Base-by-base conservation (phyloP, 2,113 vertebrate species). In the Isurus oxyrinchus region DNA sequence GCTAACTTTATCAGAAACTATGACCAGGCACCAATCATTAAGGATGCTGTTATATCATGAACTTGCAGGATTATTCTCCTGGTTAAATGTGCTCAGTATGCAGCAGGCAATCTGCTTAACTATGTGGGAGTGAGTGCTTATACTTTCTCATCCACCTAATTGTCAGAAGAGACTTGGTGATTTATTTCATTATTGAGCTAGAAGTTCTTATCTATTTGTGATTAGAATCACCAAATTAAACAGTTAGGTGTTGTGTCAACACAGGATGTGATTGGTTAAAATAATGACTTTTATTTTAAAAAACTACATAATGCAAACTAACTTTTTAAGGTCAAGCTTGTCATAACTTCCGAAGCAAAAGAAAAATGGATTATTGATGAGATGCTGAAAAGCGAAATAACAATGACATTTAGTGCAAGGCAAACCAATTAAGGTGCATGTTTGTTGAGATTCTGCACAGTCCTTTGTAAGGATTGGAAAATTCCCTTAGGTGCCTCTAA, bases 321-420 rank as follows among this genome's bases (percentile, higher is more conserved):
- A 95, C 94, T 76, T 95, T 91, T 95, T 53, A 69, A 95, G 93
- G 67, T 95, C 94, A 95, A 55, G 14, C 44, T 72, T 53, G 94
- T 72, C 94, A 95, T 72, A 95, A 95, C 23, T 35, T 69, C 49
- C 49, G 5, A 95, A 95, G 44, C 13, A 69, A 95, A 95, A 61
- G 55, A 49, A 25, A 76, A 67, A 72, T 95, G 66, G 94, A 72
- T 95, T 72, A 95, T 72, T 95, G 94, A 95, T 72, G 66, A 76
- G 44, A 55, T 49, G 55, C 94, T 16, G 66, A 35, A 95, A 95
- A 95, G 67, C 25, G 31, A 95, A 72, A 95, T 72, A 72, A 55
- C 94, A 72, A 72, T 95, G 94, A 72, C 66, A 95, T 95, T 95
- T 72, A 95, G 94, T 95, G 67, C 66, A 95, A 55, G 49, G 94